Evolutionary conservation across 2,888 invertebrate genomes (phyloP), one percentile per base, ranked within the genome.

Genomic region (Allolobophora icterica): DNA sequence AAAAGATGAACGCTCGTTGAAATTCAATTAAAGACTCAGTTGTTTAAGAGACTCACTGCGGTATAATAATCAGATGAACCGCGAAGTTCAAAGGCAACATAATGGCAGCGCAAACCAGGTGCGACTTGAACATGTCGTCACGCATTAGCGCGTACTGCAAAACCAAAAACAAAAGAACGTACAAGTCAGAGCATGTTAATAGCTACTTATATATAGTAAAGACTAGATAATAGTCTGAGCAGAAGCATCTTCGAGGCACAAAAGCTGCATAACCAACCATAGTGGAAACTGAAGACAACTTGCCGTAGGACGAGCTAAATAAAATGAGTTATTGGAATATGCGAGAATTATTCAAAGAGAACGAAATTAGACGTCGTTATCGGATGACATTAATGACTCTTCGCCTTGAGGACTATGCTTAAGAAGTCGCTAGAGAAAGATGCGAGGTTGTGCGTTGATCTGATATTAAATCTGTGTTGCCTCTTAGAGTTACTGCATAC

Each of bases 101-200:
- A 92, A 97, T 95, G 90, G 97, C 96, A 83, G 98, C 97, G 96
- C 98, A 98, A 92, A 97, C 96, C 96, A 98, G 98, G 95, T 98
- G 98, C 34, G 97, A 96, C 92, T 97, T 97, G 94, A 98, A 96
- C 98, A 98, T 98, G 93, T 97, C 96, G 96, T 98, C 98, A 91
- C 97, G 96, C 94, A 98, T 98, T 91, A 96, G 96, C 89, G 96
- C 97, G 95, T 98, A 98, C 98, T 98, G 96, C 91, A 92, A 91
- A 24, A 71, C 0, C 71, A 52, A 71, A 71, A 71, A n/a, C 71
- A 71, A 71, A 71, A 71, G 71, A 71, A 13, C 71, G 30, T 1
- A n/a, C 17, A n/a, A 21, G 52, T 52, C 52, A 21, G 52, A 52
- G 1, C 52, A 52, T 11, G 52, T 52, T 52, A 24, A 52, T 52